Evolutionary conservation across 92 coral and sea anemone genomes (phyloP), one percentile per base, ranked within the genome.

Genomic region (Paramuricea clavata): DNA sequence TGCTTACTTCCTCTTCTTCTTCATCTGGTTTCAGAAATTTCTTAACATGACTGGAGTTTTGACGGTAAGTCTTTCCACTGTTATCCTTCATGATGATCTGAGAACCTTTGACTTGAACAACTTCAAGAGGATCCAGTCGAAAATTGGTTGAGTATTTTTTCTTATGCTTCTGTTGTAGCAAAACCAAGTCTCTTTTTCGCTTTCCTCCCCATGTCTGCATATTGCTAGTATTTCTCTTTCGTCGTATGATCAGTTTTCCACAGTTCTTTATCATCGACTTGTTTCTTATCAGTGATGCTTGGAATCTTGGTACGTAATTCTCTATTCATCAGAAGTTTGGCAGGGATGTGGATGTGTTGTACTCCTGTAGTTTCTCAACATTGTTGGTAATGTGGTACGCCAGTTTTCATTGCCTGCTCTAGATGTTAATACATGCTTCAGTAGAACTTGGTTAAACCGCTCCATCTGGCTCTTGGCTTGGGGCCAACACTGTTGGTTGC

Each of bases 381-480:
- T 19, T 25, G 49, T 86, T 42, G 93, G 85, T 2, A 86, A 23
- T 25, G 85, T 30, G 12, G 27, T 30, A 52, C 88, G 36, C 86
- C 89, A 81, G 27, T 86, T 88, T 54, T 88, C 65, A 7, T 12
- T 39, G 9, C 36, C 36, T 35, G 75, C 81, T 39, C 23, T 27
- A 6, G 82, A 65, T 31, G 72, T 65, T 6, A 65, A 31, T 31
- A 65, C 72, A 31, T 65, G 72, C 21, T 65, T 65, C 36, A 65
- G 41, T 33, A 65, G 12, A 31, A 65, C 72, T 33, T 65, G 72
- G 72, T 65, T 26, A 33, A 65, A 31, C 23, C 41, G 36, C 47
- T 91, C 92, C 19, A 84, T 87, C 42, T 79, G 92, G 19, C 92
- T 90, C 10, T 91, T 88, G 0, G 94, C 89, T 78, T 78, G 94